Conservation (phyloP, 2,113 vertebrate genomes). For the Sinocyclocheilus maitianheensis region DNA sequence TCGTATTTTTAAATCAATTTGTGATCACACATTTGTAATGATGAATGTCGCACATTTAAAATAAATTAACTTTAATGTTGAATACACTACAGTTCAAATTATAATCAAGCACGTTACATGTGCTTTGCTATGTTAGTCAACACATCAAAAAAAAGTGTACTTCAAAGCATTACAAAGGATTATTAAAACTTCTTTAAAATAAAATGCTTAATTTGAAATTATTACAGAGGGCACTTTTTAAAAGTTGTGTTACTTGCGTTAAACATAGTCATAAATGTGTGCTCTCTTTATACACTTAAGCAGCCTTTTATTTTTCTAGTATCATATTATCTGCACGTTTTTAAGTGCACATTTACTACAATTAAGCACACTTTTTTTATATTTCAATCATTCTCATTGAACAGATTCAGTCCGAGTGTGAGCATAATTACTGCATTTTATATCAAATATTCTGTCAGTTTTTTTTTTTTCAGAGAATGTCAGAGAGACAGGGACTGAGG, state of each 20-base stretch:
- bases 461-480: constrained; percentile 59
- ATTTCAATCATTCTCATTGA: neutral
- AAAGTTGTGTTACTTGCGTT: neutral
- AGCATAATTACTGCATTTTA: neutral
- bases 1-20: neutral
- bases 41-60: neutral
- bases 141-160: neutral
- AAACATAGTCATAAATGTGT: neutral
- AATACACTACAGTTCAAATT: neutral
- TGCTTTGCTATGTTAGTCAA: neutral
- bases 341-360: no score
- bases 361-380: no score
- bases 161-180: neutral
- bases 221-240: no score
- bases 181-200: neutral
- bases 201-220: neutral
- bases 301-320: no score
- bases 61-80: neutral
- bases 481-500: constrained; percentile 74
- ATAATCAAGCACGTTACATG: neutral
- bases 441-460: neutral
- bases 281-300: neutral
- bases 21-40: neutral
- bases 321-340: no score
- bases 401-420: neutral